phyloP scores from a whole-genome alignment of 1,140 invertebrate species.

The Anastrepha obliqua region DNA sequence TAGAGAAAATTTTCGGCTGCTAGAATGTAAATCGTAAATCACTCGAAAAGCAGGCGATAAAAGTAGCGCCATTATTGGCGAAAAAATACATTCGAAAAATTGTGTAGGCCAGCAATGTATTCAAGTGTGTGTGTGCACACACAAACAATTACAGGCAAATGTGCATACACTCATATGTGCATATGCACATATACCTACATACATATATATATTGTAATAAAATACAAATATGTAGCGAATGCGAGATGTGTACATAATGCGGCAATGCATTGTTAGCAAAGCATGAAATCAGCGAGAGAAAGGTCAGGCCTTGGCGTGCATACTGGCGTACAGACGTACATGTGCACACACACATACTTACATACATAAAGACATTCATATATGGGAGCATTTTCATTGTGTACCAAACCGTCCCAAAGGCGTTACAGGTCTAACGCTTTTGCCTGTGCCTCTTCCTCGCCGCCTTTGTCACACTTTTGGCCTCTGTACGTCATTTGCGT shows the following conservation, averaged over 20 bases:
- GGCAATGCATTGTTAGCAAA: slow-evolving; percentile 24
- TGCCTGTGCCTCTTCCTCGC: not conserved
- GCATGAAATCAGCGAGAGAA: slow-evolving; percentile 4
- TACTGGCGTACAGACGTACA: not conserved
- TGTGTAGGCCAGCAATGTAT: not conserved
- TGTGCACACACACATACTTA: not conserved
- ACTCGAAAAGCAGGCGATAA: slow-evolving; percentile 4
- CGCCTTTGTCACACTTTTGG: not conserved
- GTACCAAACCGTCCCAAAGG: not conserved
- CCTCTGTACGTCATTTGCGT: not conserved
- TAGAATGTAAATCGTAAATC: not conserved
- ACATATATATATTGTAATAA: not conserved
- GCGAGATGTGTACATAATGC: not conserved
- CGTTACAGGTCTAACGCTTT: not conserved
- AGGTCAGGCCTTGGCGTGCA: not conserved
- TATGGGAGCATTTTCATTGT: not conserved
- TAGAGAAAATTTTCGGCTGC: not conserved
- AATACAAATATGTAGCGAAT: not conserved
- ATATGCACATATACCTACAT: not conserved
- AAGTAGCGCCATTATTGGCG: not conserved
- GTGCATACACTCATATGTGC: not conserved
- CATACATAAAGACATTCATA: not conserved
- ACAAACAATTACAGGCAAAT: not conserved
- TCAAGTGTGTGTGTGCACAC: not conserved
- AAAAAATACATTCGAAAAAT: not conserved